Evolutionary conservation across 2,113 vertebrate species (phyloP).

Genomic region (Sebastes fasciatus): DNA sequence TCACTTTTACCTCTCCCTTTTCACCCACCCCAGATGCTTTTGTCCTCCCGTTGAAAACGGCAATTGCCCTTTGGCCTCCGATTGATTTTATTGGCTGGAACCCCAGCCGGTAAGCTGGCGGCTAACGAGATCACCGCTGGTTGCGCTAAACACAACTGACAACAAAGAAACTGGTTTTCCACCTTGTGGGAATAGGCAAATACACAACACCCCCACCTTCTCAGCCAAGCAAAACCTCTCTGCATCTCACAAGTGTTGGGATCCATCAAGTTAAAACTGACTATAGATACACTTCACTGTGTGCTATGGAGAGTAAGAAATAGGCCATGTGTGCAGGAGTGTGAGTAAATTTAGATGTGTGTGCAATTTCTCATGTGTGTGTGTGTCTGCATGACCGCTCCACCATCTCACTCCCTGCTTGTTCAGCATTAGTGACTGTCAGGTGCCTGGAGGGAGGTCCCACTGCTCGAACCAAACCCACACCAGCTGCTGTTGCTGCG

Average conservation of each 20-base stretch:
- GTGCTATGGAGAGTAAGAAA: background rate
- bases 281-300: background rate
- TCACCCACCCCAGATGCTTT: slow-evolving; percentile 1
- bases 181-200: slow-evolving; percentile 19
- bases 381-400: slow-evolving; percentile 28
- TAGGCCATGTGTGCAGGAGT: slow-evolving; percentile 9
- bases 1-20: slow-evolving; percentile 1
- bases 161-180: slow-evolving; percentile 68
- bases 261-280: slow-evolving; percentile 41
- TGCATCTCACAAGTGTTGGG: slow-evolving; percentile 39
- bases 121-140: slow-evolving; percentile 64
- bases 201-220: background rate
- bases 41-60: slow-evolving; percentile 43
- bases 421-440: slow-evolving; percentile 71
- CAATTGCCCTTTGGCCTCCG: slow-evolving; percentile 51
- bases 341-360: slow-evolving; percentile 6
- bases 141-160: slow-evolving; percentile 66
- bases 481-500: slow-evolving; percentile 62
- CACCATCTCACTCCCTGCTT: slow-evolving; percentile 54
- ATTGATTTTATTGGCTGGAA: slow-evolving; percentile 60
- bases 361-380: background rate
- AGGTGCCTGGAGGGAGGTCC: slow-evolving; percentile 63
- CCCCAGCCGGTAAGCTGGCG: slow-evolving; percentile 40
- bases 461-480: slow-evolving; percentile 55
- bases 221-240: slow-evolving; percentile 32